Percentiles rank a stretch among this genome's conserved stretches.
phyloP scores from a whole-genome alignment of 2,113 vertebrate genomes.

The Saccopteryx bilineata region DNA sequence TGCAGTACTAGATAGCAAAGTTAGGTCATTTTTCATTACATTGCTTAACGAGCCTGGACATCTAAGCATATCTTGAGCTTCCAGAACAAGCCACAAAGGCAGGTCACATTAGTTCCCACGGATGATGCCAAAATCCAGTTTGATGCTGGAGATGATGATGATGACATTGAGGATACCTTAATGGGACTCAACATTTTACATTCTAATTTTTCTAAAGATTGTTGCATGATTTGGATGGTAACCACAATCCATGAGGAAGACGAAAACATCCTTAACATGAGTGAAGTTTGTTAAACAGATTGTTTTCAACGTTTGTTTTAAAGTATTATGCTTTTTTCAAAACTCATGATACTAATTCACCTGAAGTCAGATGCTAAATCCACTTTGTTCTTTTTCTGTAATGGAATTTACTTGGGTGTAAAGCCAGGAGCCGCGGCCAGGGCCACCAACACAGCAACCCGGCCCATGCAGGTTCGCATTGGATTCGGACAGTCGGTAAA shows the following conservation, averaged over 20 bases:
- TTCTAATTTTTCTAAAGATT: constrained; percentile 83
- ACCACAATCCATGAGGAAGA: constrained; percentile 78
- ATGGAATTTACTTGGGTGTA: constrained; percentile 81
- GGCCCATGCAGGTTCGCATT: too few species aligned
- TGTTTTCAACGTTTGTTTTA: constrained; percentile 74
- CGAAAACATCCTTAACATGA: constrained; percentile 82
- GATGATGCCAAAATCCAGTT: constrained; percentile 96
- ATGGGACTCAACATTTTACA: constrained; percentile 81
- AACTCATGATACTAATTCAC: constrained; percentile 83
- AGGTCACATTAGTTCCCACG: constrained; percentile 90
- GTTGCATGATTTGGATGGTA: constrained; percentile 79
- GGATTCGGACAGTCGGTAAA: too few species aligned
- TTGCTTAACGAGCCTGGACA: background rate
- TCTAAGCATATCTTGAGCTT: background rate
- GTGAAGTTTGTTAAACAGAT: constrained; percentile 84
- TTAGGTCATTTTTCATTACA: background rate
- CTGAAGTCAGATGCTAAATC: constrained; percentile 79
- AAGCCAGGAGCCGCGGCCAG: too few species aligned
- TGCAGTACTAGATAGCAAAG: background rate
- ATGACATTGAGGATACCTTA: constrained; percentile 93
- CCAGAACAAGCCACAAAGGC: background rate
- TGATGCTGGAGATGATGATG: constrained; percentile 94
- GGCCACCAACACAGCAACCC: too few species aligned
- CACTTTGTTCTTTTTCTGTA: constrained; percentile 80
- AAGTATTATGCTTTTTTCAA: constrained; percentile 89